Evolutionary conservation across 2,888 invertebrate species (phyloP).

Genomic region (Sphaerophoria taeniata): DNA sequence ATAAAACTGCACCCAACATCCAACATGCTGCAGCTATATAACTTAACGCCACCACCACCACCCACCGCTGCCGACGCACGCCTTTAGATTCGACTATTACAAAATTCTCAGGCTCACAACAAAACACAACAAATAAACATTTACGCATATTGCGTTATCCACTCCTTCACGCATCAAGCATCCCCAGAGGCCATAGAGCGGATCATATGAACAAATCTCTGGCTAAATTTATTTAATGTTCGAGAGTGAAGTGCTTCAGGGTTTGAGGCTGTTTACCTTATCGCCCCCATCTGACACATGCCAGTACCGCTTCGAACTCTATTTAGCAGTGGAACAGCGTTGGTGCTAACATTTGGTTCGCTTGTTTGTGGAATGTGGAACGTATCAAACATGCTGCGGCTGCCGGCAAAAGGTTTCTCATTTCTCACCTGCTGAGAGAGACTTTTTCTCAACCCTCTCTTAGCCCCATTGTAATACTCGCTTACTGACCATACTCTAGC

Average conservation of each 20-base stretch:
- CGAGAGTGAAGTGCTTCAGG: constrained; percentile 8
- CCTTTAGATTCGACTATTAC: constrained; percentile 32
- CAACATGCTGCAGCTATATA: constrained; percentile 57
- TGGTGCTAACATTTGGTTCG: constrained; percentile 13
- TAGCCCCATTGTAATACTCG: neutral
- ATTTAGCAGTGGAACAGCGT: neutral
- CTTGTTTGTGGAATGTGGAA: constrained; percentile 57
- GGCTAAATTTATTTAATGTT: constrained; percentile 35
- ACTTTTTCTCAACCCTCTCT: constrained; percentile 13
- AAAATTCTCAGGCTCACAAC: constrained; percentile 26
- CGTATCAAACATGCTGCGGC: constrained; percentile 47
- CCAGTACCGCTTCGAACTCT: constrained; percentile 15
- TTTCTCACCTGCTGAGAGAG: constrained; percentile 20
- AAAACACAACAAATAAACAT: neutral
- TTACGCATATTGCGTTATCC: constrained; percentile 59
- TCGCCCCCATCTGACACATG: constrained; percentile 60
- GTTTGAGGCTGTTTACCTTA: constrained; percentile 41
- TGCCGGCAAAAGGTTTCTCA: constrained; percentile 38
- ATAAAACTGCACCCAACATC: constrained; percentile 53
- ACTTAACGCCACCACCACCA: constrained; percentile 34
- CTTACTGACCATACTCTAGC: constrained; percentile 6
- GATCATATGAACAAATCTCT: constrained; percentile 41
- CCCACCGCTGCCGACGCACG: neutral
- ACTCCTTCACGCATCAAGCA: constrained; percentile 57
- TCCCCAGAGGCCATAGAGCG: constrained; percentile 38